Evolutionary conservation across 2,797 vertebrate species (phyloP).

Genomic region (Borostomias antarcticus): DNA sequence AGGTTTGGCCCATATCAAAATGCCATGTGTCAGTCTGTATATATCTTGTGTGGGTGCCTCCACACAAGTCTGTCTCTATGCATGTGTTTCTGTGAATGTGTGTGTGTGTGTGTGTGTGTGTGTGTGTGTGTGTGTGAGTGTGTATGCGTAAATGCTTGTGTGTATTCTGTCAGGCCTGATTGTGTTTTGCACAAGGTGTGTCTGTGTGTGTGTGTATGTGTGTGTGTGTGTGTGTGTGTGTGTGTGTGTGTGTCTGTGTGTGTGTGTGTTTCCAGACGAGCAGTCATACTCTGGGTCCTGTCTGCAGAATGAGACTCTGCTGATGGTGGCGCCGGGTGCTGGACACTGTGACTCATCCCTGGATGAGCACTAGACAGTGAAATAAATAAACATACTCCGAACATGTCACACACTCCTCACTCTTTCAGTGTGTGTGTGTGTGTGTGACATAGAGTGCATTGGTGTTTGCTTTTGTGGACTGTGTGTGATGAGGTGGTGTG

Average conservation of each 20-base stretch:
- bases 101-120: conserved; percentile 1
- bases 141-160: background rate
- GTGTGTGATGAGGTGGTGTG: too few species aligned
- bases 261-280: conserved; percentile 8
- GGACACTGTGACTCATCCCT: conserved; percentile 2
- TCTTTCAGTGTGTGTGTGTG: too few species aligned
- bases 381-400: background rate
- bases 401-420: too few species aligned
- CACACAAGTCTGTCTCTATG: too few species aligned
- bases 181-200: too few species aligned
- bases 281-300: background rate
- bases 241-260: conserved; percentile 21
- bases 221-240: background rate
- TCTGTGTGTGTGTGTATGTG: too few species aligned
- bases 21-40: conserved; percentile 4
- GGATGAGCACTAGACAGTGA: background rate
- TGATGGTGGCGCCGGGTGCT: background rate
- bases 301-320: background rate
- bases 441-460: too few species aligned
- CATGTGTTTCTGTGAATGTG: conserved; percentile 21
- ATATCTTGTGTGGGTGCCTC: too few species aligned
- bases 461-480: too few species aligned
- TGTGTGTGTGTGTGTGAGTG: background rate
- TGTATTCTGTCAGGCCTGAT: background rate
- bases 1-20: too few species aligned